Base-by-base conservation (phyloP, 1,140 invertebrate species). In the Drosophila setifemur region DNA sequence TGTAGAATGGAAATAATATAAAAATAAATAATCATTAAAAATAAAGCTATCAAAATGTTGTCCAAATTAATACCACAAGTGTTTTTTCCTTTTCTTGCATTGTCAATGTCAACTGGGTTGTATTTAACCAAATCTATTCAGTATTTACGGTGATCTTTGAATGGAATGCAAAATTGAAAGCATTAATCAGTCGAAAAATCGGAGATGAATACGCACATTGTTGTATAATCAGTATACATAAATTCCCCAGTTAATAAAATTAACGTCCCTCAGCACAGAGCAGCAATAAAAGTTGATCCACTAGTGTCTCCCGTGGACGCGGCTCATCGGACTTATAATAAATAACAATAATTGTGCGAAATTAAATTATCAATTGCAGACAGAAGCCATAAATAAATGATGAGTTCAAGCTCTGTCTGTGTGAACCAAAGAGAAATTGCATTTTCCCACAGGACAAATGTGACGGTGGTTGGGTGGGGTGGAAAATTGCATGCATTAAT, bases 321-420 rank as follows among this genome's bases (percentile, higher is more conserved):
- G 42, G 42, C 29, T 49, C 43, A 37, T 28, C 71, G 67, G 58
- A 66, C 57, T 42, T 49, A 61, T 73, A 81, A 81, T 81, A 81
- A 81, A 82, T 76, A 72, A 81, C 48, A 82, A 82, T 81, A 81
- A 81, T 81, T 82, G 77, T 44, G 67, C 42, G 37, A 81, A 72
- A 81, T 81, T 76, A 82, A 81, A 81, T 81, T 81, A 81, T 81
- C 77, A 81, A 81, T 81, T 82, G 77, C 67, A 76, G 76, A 70
- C 71, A 71, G 16, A 64, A 49, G 76, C 57, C 79, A 79, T 79
- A 81, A 81, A 79, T 79, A 79, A 75, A 67, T 75, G 61, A 79
- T 52, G 53, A 67, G 48, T 74, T 18, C 64, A 35, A 58, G 52
- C 43, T 58, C 57, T 33, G 57, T 31, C 33, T 60, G 47, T 81